Evolutionary conservation across 2,888 invertebrate genomes (phyloP), one percentile per base, ranked within the genome.

Genomic region (Priocnemis perturbator): DNA sequence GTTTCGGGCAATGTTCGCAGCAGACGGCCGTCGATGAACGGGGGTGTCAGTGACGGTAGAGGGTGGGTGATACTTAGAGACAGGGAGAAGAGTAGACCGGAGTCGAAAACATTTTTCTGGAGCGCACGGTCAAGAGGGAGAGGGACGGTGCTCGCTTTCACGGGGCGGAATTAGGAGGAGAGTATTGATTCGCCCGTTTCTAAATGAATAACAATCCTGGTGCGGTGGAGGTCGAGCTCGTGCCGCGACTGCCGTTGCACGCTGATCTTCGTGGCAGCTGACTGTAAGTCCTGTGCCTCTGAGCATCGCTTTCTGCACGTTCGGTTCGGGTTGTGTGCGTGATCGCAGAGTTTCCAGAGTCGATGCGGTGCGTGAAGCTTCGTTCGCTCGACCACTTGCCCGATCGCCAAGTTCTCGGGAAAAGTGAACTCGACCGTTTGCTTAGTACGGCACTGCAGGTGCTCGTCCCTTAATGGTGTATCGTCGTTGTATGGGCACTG

Each of bases 131-230:
- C 37, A 37, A 37, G 37, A 37, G 37, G 26, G 26, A 50, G 11
- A 19, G 50, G 17, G 17, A 19, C 19, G 50, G 50, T 50, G 50
- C 17, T 5, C 50, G n/a, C 50, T 7, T 50, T 19, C 50, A 19
- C 19, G 17, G 7, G n/a, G 14, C 50, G 50, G 50, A 50, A 19
- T 19, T 19, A 66, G 71, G 64, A 70, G 73, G 57, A 58, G 70
- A 68, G 70, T 74, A 77, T 78, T 69, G 79, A 79, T 79, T 74
- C 69, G 60, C 56, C 61, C 64, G 58, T 66, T 67, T 68, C 77
- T 81, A 82, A 84, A 87, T 88, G 87, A 88, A 87, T 84, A 88
- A 88, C 78, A 87, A 88, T 84, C 81, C 81, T 65, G 80, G 85
- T 75, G 82, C 81, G 56, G 84, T 87, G 81, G 87, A 87, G 77